Evolutionary conservation across 2,113 vertebrate species (phyloP), one percentile per base, ranked within the genome.

Genomic region (Paraplagusia blochii): DNA sequence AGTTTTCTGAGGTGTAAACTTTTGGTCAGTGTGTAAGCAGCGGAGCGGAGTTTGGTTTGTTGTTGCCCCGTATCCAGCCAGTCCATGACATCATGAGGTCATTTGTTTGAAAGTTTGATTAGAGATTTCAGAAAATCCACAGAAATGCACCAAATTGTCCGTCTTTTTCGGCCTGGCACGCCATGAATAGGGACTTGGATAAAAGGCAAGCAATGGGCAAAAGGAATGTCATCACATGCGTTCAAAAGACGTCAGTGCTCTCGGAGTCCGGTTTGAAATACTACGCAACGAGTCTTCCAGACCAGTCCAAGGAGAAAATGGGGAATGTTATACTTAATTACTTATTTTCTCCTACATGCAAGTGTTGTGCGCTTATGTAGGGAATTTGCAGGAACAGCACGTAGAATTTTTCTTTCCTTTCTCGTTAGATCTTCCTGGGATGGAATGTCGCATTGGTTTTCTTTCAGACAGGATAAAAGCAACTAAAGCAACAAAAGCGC

Each of bases 81-180:
- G 69, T 66, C 53, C 76, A 76, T 83, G 80, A 83, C 68, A 72
- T 69, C 71, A 83, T 84, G 78, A 85, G 72, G 59, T 82, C 76
- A 85, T 86, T 85, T 85, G 84, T 83, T 84, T 83, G 67, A 84
- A 80, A 58, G 53, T 81, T 86, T 85, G 84, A 87, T 87, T 87
- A 81, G 64, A 74, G 74, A 82, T 76, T 76, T 77, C 15, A 53
- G 72, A 84, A 86, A 86, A 88, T 83, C 85, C 82, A 11, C 84
- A 86, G 46, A 73, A 82, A 86, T 74, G 67, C 69, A 51, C 63
- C 62, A 80, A 85, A 84, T 73, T 58, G 66, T 80, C 72, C 1
- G 45, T 62, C 43, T 50, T 55, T 40, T 70, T 65, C 53, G 53
- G 69, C 57, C 79, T 67, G 69, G 74, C 61, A 79, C 59, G 42